A percentile compares a stretch with the other conserved stretches of the same genome.
phyloP scores from a whole-genome alignment of 2,797 vertebrate species.

The Remorina albescens region DNA sequence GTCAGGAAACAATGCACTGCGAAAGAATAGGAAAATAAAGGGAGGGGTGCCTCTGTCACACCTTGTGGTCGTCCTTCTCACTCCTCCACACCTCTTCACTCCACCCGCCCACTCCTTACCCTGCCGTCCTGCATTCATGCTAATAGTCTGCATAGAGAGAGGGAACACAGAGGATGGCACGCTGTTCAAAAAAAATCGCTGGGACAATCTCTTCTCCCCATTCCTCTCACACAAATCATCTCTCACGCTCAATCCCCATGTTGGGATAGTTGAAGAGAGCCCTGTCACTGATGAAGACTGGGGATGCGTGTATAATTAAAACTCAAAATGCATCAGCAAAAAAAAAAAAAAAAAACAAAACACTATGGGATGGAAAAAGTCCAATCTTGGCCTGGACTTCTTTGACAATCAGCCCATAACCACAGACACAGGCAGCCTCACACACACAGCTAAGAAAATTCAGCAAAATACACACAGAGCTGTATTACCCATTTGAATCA shows the following conservation, averaged over 20 bases:
- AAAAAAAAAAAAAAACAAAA: conserved; percentile 57
- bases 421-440: conserved; percentile 53
- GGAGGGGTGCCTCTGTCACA: conserved; percentile 67
- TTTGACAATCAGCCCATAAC: conserved; percentile 72
- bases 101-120: neutral
- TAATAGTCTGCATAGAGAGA: conserved; percentile 70
- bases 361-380: conserved; percentile 69
- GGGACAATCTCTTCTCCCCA: conserved; percentile 54
- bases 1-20: conserved; percentile 61
- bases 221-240: conserved; percentile 45
- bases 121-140: conserved; percentile 64
- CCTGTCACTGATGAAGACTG: conserved; percentile 60
- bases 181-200: conserved; percentile 62
- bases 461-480: conserved; percentile 62
- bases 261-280: conserved; percentile 38
- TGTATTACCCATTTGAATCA: conserved; percentile 80
- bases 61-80: conserved; percentile 68
- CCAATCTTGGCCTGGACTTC: conserved; percentile 75
- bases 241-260: conserved; percentile 27
- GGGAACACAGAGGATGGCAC: conserved; percentile 57
- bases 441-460: conserved; percentile 40
- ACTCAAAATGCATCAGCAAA: conserved; percentile 53
- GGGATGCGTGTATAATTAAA: conserved; percentile 78
- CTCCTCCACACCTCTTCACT: conserved; percentile 45
- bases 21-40: conserved; percentile 61